Evolutionary conservation across 2,113 vertebrate genomes (phyloP).

Genomic region (Sus scrofa): DNA sequence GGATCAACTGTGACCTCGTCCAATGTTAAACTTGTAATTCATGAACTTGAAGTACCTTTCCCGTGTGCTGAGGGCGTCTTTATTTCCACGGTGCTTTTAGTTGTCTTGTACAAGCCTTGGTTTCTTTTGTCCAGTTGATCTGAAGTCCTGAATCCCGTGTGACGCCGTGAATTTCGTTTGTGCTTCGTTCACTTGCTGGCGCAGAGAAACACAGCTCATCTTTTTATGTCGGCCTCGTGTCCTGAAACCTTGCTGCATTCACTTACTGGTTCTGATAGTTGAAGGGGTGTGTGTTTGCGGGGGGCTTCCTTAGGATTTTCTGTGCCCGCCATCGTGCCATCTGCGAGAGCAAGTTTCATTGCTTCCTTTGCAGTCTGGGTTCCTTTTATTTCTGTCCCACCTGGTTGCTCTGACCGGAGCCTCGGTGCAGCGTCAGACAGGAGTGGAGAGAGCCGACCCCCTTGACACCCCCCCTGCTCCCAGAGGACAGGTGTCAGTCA

Average conservation of each 20-base stretch:
- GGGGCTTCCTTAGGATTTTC: not conserved
- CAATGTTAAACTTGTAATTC: not conserved
- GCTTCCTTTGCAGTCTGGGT: not conserved
- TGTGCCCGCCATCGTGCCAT: not conserved
- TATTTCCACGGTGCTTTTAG: not conserved
- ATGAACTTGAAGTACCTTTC: not conserved
- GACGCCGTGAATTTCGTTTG: not conserved
- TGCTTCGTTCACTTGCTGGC: not conserved
- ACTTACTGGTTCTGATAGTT: not conserved
- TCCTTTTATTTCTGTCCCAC: not conserved
- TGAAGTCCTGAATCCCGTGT: not conserved
- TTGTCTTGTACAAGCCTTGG: not conserved
- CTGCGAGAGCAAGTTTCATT: not conserved
- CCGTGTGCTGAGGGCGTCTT: not conserved
- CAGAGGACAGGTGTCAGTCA: rapidly evolving
- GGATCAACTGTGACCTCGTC: no score
- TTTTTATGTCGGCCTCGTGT: not conserved
- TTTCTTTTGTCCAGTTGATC: not conserved
- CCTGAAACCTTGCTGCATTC: not conserved
- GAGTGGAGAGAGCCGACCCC: rapidly evolving
- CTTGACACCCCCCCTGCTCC: not conserved
- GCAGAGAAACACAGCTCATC: not conserved
- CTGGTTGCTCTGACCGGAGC: not conserved
- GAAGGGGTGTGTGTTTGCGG: not conserved
- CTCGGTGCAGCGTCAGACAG: not conserved